Base-by-base conservation (phyloP, 2,113 vertebrate genomes). In the Pollachius pollachius region DNA sequence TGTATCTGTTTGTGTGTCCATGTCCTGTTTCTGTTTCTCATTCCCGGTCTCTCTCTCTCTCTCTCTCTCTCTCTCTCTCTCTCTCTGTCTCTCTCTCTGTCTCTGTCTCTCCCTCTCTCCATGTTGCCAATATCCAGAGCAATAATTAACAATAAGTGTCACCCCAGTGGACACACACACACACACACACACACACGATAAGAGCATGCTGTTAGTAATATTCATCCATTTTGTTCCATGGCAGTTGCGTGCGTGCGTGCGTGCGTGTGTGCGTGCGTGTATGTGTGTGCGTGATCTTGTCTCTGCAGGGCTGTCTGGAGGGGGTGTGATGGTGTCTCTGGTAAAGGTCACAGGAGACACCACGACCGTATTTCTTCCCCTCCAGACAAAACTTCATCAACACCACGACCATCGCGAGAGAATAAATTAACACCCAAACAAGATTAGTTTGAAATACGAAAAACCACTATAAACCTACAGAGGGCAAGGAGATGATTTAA, bases 101-200 rank as follows among this genome's bases (percentile, higher is more conserved):
- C 1, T 15, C 17, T 25, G 70, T 52, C 52, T 21, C 13, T 1
- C 76, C 67, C 71, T 82, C 72, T 73, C 77, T 79, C 74, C 77
- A 72, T 63, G 68, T 65, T 3, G 15, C 80, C 74, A 78, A 74
- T 75, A 79, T 73, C 74, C 79, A 81, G 52, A 18, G 60, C 71
- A 78, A 77, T 86, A 86, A 89, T 89, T 86, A 87, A 18, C 82
- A 83, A 85, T 86, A 77, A 70, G 81, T 86, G 76, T 86, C 74
- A 18, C 81, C 65, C 19, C 41, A 52, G 16, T 76, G 74, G 56
- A 18, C 25, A 66, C 65, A 77, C 59, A 27, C 68, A 57, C 15
- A 66, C 65, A 77, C 59, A 57, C 15, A 57, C 54, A 57, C 54
- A 57, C 54, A 23, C 23, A 48, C 41, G 9, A 54, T 63, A 70